A percentile compares a stretch with the other conserved stretches of the same genome.
Evolutionary conservation across 1,140 invertebrate species (phyloP).

Genomic region (Araneus ventricosus): DNA sequence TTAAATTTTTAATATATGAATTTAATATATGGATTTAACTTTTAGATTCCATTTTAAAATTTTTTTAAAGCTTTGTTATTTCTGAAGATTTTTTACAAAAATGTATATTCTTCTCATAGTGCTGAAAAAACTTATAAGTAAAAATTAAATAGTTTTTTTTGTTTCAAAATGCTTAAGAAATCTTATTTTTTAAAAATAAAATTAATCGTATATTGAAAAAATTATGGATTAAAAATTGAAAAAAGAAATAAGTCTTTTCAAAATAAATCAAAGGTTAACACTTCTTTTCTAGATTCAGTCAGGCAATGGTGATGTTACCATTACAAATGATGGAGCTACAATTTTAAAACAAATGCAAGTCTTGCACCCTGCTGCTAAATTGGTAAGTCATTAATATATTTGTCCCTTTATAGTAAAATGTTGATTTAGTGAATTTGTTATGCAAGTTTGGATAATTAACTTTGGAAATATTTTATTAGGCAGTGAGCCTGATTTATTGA

Average conservation of each 20-base stretch:
- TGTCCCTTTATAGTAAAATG: too few species aligned
- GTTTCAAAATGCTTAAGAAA: neutral
- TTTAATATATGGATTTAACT: too few species aligned
- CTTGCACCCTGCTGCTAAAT: conserved; percentile 99
- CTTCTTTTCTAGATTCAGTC: conserved; percentile 90
- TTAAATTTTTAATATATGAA: too few species aligned
- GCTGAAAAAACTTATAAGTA: too few species aligned
- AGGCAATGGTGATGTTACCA: conserved; percentile 98
- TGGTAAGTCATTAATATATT: conserved; percentile 85
- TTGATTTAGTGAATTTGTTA: too few species aligned
- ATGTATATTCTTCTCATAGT: too few species aligned
- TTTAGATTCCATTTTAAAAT: too few species aligned
- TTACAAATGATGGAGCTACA: conserved; percentile 99
- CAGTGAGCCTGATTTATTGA: too few species aligned
- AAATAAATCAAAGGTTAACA: neutral
- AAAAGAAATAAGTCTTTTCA: neutral
- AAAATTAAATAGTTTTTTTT: neutral
- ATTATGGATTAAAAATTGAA: neutral
- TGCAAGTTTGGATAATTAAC: too few species aligned
- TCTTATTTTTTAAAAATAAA: neutral
- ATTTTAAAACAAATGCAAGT: conserved; percentile 99
- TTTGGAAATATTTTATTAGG: too few species aligned
- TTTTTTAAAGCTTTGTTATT: too few species aligned
- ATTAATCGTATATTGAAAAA: neutral
- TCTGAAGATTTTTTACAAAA: too few species aligned